Evolutionary conservation across 2,797 vertebrate genomes (phyloP), one percentile per base, ranked within the genome.

Genomic region (Diglossa cyanea): DNA sequence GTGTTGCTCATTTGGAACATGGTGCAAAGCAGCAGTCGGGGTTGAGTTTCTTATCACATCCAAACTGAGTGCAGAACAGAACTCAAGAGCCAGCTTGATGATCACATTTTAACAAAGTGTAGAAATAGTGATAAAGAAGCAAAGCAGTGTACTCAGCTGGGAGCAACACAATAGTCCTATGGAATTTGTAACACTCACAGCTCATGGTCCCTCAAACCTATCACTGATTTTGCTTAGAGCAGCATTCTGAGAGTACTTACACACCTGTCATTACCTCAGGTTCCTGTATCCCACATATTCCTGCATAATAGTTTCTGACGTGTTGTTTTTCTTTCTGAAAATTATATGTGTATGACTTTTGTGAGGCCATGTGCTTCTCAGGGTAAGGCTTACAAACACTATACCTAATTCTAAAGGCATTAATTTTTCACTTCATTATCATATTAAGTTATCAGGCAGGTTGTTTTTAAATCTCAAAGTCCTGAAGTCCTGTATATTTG

Each of bases 31-130:
- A 76, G 67, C 76, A 62, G 45, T 70, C 5, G 5, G 73, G 73
- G 17, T 33, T 91, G 80, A 90, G 67, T 95, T 95, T 95, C 88
- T 95, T 93, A 93, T 86, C 62, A 79, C 51, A 63, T 88, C 83
- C 72, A 58, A 91, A 81, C 28, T 80, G 66, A 82, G 76, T 68
- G 74, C 76, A 51, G 80, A 88, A 81, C 65, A 92, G 91, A 96
- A 94, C 58, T 96, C 80, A 96, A 96, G 94, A 95, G 92, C 93
- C 92, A 95, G 94, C 93, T 96, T 95, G 94, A 95, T 86, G 70
- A 94, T 96, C 87, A 75, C 80, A 76, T 93, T 95, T 90, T 85
- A 90, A 77, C 33, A 10, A 86, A 79, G 60, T 62, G 35, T 92
- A 68, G 81, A 50, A 84, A 57, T 33, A 58, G 57, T 6, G 57